Evolutionary conservation across 2,888 invertebrate species (phyloP), one percentile per base, ranked within the genome.

Genomic region (Campoletis raptor): DNA sequence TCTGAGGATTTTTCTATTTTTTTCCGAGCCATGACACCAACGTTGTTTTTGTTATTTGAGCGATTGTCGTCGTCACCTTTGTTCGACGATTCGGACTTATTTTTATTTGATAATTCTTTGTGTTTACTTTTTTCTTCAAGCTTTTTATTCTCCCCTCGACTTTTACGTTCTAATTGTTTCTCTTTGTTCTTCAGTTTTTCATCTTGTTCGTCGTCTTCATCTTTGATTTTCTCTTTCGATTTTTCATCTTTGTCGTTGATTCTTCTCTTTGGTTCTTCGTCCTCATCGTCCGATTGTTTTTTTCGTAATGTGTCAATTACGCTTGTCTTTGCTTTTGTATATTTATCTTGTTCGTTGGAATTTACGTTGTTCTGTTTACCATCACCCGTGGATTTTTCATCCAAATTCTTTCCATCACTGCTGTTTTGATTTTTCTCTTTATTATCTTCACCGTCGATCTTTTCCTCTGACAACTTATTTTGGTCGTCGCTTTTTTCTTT

Each of bases 361-460:
- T 24, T 72, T 76, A 81, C 15, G 24, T 80, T 61, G 45, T 66
- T 57, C 42, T 76, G 37, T 15, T 85, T 80, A 40, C 72, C 76
- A 9, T n/a, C 72, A n/a, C 12, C 21, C 0, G 36, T n/a, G 21
- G 42, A 74, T 85, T 81, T 72, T 45, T 83, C 80, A 40, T 72
- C 70, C 30, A 73, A 24, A 52, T 37, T 15, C 5, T 64, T 48
- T 18, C 21, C 72, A 9, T 61, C 80, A 1, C n/a, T 24, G 24
- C 24, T 21, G 10, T 24, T 64, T 37, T 64, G 21, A 8, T 83
- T 73, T 76, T 70, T 70, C 15, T 18, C n/a, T 48, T 48, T 10
- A 10, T 48, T 36, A 7, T 77, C 64, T 64, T 66, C 64, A 7
- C 42, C 21, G 1, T 76, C 30, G 15, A 36, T n/a, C 36, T 21